A percentile compares a stretch with the other conserved stretches of the same genome.
Conservation (phyloP, 2,797 vertebrate species). For the Myotis findleyi region DNA sequence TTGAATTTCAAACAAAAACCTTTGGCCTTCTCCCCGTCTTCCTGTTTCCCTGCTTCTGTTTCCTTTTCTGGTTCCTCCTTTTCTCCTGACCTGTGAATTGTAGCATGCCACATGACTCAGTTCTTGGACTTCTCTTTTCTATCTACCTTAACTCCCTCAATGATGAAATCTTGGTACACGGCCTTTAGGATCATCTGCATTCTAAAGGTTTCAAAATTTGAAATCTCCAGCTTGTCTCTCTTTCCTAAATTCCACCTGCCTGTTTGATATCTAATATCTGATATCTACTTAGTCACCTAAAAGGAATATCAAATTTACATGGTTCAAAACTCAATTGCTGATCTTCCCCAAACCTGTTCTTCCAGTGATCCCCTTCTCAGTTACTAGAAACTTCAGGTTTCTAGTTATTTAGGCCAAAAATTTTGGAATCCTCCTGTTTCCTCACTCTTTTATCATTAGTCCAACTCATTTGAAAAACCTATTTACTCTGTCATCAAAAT, state of each 20-base stretch:
- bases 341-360: neutral
- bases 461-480: neutral
- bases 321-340: neutral
- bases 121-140: neutral
- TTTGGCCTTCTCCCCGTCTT: neutral
- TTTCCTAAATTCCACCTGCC: neutral
- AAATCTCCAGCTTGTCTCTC: neutral
- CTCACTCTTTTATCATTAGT: neutral
- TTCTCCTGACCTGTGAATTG: neutral
- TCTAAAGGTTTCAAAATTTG: neutral
- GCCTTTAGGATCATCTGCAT: neutral
- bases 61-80: neutral
- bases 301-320: neutral
- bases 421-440: neutral
- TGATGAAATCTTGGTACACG: neutral
- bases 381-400: neutral
- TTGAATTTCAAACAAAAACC: neutral
- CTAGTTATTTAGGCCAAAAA: neutral
- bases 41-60: neutral
- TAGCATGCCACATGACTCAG: neutral
- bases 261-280: neutral
- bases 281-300: neutral
- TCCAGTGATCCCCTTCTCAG: neutral
- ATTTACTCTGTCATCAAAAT: neutral
- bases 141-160: neutral